phyloP scores from a whole-genome alignment of 2,797 vertebrate species.

The Mergus octosetaceus region DNA sequence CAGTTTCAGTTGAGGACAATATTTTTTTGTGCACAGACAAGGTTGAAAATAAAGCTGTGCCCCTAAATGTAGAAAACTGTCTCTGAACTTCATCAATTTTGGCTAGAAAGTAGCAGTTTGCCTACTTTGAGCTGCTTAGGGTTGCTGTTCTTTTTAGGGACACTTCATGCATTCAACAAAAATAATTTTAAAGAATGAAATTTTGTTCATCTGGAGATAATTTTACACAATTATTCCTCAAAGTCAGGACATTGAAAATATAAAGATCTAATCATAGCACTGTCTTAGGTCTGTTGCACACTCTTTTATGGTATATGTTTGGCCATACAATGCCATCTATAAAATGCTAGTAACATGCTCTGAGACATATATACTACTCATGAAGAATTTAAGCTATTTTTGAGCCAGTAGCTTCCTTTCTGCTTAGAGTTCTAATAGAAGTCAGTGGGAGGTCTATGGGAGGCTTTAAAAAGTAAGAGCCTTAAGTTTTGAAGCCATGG shows the following conservation, averaged over 20 bases:
- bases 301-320: not conserved
- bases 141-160: not conserved
- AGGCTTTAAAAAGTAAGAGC: not conserved
- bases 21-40: not conserved
- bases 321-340: not conserved
- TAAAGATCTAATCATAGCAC: not conserved
- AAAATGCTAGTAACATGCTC: not conserved
- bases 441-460: not conserved
- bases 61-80: not conserved
- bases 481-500: not conserved
- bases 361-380: not conserved
- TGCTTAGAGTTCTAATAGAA: not conserved
- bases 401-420: not conserved
- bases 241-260: not conserved
- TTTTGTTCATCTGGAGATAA: not conserved
- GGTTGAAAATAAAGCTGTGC: slow-evolving; percentile 7
- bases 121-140: not conserved
- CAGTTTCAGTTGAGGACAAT: not conserved
- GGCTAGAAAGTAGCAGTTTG: not conserved
- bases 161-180: not conserved
- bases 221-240: not conserved
- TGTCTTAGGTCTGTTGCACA: not conserved
- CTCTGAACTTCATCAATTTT: not conserved
- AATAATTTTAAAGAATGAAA: not conserved
- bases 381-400: not conserved